Percentiles rank a stretch among this genome's conserved stretches.
Conservation (phyloP, 1,140 invertebrate species). For the Drosophila sechellia region DNA sequence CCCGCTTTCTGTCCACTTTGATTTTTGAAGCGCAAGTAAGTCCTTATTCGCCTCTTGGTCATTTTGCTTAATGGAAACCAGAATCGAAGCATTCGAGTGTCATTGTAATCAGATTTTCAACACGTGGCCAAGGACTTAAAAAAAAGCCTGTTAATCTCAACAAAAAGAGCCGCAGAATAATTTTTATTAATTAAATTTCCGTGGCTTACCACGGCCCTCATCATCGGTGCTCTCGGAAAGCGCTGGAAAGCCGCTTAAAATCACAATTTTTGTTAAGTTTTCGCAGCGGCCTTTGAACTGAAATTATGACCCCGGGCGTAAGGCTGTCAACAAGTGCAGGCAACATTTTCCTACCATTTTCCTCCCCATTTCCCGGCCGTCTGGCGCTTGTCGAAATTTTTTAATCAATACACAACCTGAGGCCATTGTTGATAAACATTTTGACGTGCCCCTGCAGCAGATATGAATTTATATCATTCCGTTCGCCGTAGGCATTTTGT, state of each 20-base stretch:
- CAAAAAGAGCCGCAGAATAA: conserved; percentile 44
- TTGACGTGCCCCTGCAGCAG: conserved; percentile 39
- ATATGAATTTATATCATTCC: conserved; percentile 67
- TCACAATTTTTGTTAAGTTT: conserved; percentile 47
- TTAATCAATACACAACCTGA: conserved; percentile 73
- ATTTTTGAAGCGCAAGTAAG: conserved; percentile 53
- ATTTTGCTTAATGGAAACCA: conserved; percentile 31
- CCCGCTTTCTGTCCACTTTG: conserved; percentile 33
- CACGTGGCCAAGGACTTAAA: conserved; percentile 48
- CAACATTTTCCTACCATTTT: neutral
- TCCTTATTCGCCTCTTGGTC: conserved; percentile 45
- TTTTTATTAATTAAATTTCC: conserved; percentile 79
- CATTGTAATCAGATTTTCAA: conserved; percentile 70
- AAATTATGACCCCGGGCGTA: conserved; percentile 53
- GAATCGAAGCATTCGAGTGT: conserved; percentile 51
- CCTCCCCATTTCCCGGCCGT: neutral
- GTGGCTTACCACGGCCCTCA: neutral
- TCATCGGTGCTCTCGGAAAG: conserved; percentile 1
- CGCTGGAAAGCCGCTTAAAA: conserved; percentile 70
- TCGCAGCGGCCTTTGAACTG: conserved; percentile 57
- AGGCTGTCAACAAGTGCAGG: conserved; percentile 71
- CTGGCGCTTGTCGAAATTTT: conserved; percentile 47
- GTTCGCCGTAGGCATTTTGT: conserved; percentile 22
- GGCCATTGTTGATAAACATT: conserved; percentile 78
- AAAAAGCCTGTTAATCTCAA: conserved; percentile 46